Conservation (phyloP, 2,113 vertebrate genomes). For the Cygnus atratus region DNA sequence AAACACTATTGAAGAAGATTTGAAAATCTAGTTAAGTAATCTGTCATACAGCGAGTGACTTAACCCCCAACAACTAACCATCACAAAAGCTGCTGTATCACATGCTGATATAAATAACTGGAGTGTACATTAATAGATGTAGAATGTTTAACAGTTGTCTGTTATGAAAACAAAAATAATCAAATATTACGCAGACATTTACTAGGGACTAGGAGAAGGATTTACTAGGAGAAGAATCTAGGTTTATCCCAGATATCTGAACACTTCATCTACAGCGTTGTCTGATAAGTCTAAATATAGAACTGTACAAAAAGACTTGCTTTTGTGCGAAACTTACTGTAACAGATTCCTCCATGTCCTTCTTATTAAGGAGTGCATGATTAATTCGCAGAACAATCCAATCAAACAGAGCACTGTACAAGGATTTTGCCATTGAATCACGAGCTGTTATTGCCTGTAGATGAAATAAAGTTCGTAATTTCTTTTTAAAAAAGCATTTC, state of each 20-base stretch:
- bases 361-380: conserved; percentile 96
- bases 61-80: not conserved
- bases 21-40: not conserved
- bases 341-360: conserved; percentile 95
- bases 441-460: conserved; percentile 92
- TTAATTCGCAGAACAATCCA: conserved; percentile 99
- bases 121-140: not conserved
- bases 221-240: not conserved
- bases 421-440: conserved; percentile 99
- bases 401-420: conserved; percentile 98
- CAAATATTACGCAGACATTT: not conserved
- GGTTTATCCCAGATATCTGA: not conserved
- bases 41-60: not conserved
- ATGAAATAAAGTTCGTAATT: not conserved
- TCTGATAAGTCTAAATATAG: not conserved
- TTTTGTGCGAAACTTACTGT: conserved; percentile 75
- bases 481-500: not conserved
- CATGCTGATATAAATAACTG: not conserved
- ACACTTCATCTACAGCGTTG: not conserved
- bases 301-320: not conserved
- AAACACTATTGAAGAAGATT: conserved; percentile 79
- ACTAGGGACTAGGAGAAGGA: not conserved
- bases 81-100: not conserved
- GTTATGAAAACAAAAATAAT: not conserved
- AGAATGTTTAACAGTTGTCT: not conserved